A percentile compares a stretch with the other conserved stretches of the same genome.
Conservation (phyloP, 2,113 vertebrate species). For the Myocastor coypus region DNA sequence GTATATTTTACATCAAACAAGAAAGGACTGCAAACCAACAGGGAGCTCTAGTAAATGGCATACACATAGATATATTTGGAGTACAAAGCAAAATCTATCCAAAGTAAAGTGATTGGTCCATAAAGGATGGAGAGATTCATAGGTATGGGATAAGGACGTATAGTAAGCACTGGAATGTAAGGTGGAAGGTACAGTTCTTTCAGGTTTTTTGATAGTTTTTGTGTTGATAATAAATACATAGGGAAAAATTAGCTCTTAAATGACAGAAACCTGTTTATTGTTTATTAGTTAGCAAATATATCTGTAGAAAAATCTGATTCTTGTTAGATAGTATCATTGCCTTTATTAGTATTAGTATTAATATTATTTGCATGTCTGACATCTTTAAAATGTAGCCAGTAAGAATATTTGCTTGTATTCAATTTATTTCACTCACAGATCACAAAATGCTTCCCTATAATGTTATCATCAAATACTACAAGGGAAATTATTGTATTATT, state of each 20-base stretch:
- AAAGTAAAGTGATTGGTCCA: not conserved
- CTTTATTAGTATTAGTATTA: not conserved
- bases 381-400: not conserved
- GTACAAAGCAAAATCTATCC: not conserved
- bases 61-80: not conserved
- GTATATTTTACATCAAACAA: conserved; percentile 9
- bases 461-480: not conserved
- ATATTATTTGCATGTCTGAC: not conserved
- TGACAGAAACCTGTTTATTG: not conserved
- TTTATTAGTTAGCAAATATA: not conserved
- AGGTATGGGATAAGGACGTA: not conserved
- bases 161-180: not conserved
- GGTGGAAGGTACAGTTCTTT: not conserved
- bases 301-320: conserved; percentile 18
- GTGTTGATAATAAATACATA: too few relatives aligned
- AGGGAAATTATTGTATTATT: not conserved
- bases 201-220: not conserved
- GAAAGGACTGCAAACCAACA: not conserved
- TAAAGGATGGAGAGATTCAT: not conserved
- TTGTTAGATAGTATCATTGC: not conserved
- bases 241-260: not conserved
- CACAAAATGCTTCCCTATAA: not conserved
- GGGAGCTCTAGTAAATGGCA: not conserved
- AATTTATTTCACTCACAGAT: not conserved
- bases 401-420: not conserved